These are phyloP conservation scores for Otolemur garnettii DNA, from an alignment of 2,113 vertebrate genomes.

Conservation along the genomic window DNA sequence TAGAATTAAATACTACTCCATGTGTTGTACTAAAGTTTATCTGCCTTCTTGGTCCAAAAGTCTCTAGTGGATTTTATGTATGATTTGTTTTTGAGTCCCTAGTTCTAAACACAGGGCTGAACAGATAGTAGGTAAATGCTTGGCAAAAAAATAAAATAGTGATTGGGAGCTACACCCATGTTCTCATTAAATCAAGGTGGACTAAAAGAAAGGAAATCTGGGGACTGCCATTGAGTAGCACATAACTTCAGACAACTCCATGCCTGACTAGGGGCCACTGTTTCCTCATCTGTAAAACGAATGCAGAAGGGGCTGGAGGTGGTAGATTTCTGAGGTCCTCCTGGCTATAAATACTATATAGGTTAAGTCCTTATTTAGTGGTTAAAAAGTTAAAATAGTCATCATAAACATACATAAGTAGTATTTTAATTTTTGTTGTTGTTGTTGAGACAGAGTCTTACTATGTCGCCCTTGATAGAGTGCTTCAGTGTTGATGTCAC, in stretches of 20 bases:
- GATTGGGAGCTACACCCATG: neutral
- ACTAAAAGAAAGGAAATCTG: neutral
- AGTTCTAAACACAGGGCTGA: neutral
- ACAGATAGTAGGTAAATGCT: neutral
- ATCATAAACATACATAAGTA: neutral
- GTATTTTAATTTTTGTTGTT: no score
- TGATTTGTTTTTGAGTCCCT: no score
- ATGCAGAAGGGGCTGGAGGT: neutral
- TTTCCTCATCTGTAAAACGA: neutral
- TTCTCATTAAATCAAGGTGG: neutral
- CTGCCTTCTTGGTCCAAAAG: neutral
- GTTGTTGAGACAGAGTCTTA: no score
- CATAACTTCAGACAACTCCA: neutral
- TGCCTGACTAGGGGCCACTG: neutral
- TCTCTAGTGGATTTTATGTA: neutral
- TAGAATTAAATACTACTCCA: rapidly evolving
- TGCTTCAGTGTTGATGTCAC: no score
- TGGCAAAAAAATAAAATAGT: neutral
- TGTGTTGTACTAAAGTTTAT: neutral
- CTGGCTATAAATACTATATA: neutral
- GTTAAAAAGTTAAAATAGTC: neutral
- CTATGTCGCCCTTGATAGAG: no score
- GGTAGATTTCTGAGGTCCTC: neutral
- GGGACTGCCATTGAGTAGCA: neutral
- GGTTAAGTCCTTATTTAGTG: neutral